A percentile compares a stretch with the other conserved stretches of the same genome.
Evolutionary conservation across 2,888 invertebrate genomes (phyloP).

Genomic region (Petrolisthes manimaculis): DNA sequence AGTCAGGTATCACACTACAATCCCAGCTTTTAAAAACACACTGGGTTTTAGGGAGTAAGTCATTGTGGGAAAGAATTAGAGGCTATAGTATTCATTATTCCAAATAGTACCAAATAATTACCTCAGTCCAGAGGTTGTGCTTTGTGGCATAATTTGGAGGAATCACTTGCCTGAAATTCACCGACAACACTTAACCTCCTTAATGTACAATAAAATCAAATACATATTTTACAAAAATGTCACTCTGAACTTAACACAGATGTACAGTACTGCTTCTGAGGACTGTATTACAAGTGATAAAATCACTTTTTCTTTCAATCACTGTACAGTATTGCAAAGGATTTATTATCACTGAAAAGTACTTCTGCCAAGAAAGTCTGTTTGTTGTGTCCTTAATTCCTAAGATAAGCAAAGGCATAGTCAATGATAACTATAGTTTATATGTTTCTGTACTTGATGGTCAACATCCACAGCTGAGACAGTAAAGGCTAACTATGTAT

Average conservation of each 20-base stretch:
- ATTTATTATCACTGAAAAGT: constrained; percentile 12
- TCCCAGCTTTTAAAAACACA: not conserved
- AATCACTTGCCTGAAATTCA: no score
- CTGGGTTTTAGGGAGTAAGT: not conserved
- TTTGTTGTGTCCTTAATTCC: not conserved
- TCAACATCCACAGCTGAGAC: no score
- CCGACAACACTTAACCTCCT: no score
- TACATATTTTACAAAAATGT: not conserved
- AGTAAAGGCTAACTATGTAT: no score
- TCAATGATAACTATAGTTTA: no score
- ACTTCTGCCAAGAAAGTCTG: not conserved
- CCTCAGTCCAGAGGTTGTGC: no score
- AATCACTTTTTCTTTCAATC: constrained; percentile 6
- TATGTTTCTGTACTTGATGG: no score
- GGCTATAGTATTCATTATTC: no score
- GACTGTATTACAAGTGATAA: not conserved
- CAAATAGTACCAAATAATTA: no score
- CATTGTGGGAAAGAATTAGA: no score
- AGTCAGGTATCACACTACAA: constrained; percentile 36
- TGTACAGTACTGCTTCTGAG: not conserved
- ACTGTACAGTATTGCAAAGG: constrained; percentile 11
- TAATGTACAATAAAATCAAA: no score
- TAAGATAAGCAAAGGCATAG: not conserved
- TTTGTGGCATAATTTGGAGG: no score
- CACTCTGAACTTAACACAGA: constrained; percentile 14